Conservation (phyloP, 2,888 invertebrate genomes). For the Ischnus inquisitorius region DNA sequence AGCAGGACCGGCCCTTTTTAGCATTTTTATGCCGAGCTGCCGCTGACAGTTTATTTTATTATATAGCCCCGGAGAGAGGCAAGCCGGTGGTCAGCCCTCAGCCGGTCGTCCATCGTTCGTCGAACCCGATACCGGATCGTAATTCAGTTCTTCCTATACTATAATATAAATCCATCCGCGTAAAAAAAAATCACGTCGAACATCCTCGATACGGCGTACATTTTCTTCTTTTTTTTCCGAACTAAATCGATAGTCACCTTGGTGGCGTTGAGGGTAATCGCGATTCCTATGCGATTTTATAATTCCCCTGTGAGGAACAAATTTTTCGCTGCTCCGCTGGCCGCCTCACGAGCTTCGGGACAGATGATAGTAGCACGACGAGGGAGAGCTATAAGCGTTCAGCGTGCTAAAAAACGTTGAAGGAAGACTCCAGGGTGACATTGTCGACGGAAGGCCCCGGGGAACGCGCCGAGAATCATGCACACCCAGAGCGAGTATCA, state of each 20-base stretch:
- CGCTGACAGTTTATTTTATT: constrained; percentile 85
- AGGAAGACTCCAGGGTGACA: constrained; percentile 58
- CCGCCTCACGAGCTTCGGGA: constrained; percentile 5
- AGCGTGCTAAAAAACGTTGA: constrained; percentile 52
- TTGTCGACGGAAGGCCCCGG: constrained; percentile 62
- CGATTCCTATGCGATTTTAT: constrained; percentile 6
- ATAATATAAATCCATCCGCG: constrained; percentile 42
- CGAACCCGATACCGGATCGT: constrained; percentile 64
- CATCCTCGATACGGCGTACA: neutral
- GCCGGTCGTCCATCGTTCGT: constrained; percentile 76
- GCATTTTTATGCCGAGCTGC: constrained; percentile 85
- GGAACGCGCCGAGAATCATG: constrained; percentile 4
- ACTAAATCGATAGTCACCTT: neutral
- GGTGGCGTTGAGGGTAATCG: neutral
- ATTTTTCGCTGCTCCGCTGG: constrained; percentile 34
- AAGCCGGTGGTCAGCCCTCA: constrained; percentile 59
- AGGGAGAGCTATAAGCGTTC: constrained; percentile 28
- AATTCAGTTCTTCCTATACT: constrained; percentile 60
- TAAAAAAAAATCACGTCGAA: neutral
- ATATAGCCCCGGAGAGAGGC: constrained; percentile 77
- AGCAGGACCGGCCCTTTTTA: constrained; percentile 78
- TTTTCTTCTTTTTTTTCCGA: neutral
- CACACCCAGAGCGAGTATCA: constrained; percentile 7
- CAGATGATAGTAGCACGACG: neutral
- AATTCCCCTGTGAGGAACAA: constrained; percentile 21